Conservation (phyloP, 2,888 invertebrate genomes). For the Endotricha flammealis region DNA sequence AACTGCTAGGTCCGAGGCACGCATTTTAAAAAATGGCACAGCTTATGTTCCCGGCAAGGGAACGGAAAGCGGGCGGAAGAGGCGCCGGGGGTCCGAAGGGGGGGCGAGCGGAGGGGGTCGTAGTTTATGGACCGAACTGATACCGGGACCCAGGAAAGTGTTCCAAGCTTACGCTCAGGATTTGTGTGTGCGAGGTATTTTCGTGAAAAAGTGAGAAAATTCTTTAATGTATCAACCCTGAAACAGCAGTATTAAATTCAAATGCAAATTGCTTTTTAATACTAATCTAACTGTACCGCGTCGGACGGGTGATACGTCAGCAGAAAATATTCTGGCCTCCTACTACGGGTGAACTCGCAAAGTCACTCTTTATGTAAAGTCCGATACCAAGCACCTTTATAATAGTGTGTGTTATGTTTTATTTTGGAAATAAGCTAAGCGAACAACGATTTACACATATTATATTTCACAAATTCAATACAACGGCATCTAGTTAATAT, state of each 20-base stretch:
- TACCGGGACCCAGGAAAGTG: slow-evolving; percentile 69
- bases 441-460: too few relatives aligned
- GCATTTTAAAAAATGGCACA: slow-evolving; percentile 71
- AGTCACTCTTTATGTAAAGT: too few relatives aligned
- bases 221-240: neutral
- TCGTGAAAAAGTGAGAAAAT: slow-evolving; percentile 23
- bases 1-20: slow-evolving; percentile 56
- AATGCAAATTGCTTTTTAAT: slow-evolving; percentile 3
- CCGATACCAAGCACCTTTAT: too few relatives aligned
- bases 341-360: slow-evolving; percentile 2
- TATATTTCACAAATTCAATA: too few relatives aligned
- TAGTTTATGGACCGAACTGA: slow-evolving; percentile 75
- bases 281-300: neutral
- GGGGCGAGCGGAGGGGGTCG: slow-evolving; percentile 28
- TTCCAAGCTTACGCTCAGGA: slow-evolving; percentile 66
- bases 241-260: neutral
- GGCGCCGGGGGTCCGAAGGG: slow-evolving; percentile 19
- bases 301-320: slow-evolving; percentile 1
- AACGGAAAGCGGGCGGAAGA: slow-evolving; percentile 45
- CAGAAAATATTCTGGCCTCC: slow-evolving; percentile 5
- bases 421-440: too few relatives aligned
- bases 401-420: too few relatives aligned
- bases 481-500: too few relatives aligned
- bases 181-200: slow-evolving; percentile 65
- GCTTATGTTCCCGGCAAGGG: slow-evolving; percentile 58